These are phyloP conservation scores for Conus betulinus DNA, from an alignment of 1,140 invertebrate genomes.

Conservation along the genomic window DNA sequence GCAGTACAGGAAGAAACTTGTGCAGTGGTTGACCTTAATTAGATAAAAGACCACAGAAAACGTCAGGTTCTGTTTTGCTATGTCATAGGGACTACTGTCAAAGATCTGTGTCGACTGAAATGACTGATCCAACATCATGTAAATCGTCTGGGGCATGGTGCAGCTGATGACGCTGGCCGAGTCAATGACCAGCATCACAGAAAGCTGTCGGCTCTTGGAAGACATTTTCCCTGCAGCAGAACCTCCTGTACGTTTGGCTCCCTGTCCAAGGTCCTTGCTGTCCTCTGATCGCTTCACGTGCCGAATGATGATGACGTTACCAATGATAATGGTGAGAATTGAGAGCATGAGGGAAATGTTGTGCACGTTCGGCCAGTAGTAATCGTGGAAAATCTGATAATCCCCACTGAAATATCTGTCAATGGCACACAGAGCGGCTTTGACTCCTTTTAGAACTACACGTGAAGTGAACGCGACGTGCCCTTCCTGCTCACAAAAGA, in stretches of 20 bases:
- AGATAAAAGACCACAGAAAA: conserved; percentile 59
- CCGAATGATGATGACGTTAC: conserved; percentile 67
- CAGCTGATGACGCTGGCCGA: conserved; percentile 60
- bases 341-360: conserved; percentile 57
- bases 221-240: neutral
- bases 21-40: conserved; percentile 64
- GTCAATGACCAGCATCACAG: conserved; percentile 61
- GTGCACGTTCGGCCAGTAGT: conserved; percentile 61
- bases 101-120: conserved; percentile 34
- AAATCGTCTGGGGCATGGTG: conserved; percentile 60
- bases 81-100: conserved; percentile 23
- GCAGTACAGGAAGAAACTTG: conserved; percentile 64
- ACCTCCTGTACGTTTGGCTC: too few relatives aligned
- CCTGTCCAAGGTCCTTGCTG: conserved; percentile 22
- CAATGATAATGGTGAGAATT: conserved; percentile 56
- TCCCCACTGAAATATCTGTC: conserved; percentile 42
- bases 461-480: conserved; percentile 58
- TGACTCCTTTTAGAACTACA: conserved; percentile 42
- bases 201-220: conserved; percentile 49
- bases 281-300: conserved; percentile 51
- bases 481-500: conserved; percentile 2
- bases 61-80: conserved; percentile 45
- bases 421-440: conserved; percentile 54
- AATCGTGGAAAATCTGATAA: conserved; percentile 44
- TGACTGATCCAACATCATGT: conserved; percentile 40